Evolutionary conservation across 2,113 vertebrate species (phyloP).

Genomic region (Syngnathoides biaculeatus): DNA sequence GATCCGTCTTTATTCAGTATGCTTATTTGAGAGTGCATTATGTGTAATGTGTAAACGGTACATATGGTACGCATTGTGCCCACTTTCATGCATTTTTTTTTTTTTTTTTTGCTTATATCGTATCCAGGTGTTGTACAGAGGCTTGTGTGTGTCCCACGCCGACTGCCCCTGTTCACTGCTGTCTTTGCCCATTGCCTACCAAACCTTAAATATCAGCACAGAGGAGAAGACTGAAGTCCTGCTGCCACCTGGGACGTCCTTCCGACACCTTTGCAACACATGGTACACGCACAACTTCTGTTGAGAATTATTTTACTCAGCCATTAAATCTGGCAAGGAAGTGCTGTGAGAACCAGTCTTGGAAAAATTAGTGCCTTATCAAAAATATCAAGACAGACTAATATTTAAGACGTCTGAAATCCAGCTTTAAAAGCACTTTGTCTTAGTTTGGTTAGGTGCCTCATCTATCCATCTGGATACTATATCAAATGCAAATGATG

Average conservation of each 20-base stretch:
- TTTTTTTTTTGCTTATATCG: background rate
- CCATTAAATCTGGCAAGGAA: no score
- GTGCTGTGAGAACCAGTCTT: no score
- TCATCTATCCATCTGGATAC: background rate
- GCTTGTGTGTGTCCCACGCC: slow-evolving; percentile 59
- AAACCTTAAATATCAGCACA: slow-evolving; percentile 50
- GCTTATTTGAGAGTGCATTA: no score
- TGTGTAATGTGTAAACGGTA: no score
- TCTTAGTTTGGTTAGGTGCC: background rate
- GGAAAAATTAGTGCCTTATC: no score
- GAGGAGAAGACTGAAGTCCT: slow-evolving; percentile 39
- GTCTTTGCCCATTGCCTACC: slow-evolving; percentile 44
- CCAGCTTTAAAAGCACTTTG: background rate
- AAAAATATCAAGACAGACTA: no score
- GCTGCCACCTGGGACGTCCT: slow-evolving; percentile 61
- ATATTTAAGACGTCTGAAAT: no score
- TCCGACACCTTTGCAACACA: slow-evolving; percentile 75
- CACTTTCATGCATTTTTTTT: background rate
- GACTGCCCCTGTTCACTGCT: slow-evolving; percentile 73
- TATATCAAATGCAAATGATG: background rate
- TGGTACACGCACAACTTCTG: slow-evolving; percentile 67
- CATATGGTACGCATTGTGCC: no score
- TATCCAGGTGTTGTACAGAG: slow-evolving; percentile 71
- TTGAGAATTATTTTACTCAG: no score
- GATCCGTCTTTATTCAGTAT: background rate